Conservation (phyloP, 2,888 invertebrate species). For the Pyrrhia umbra region DNA sequence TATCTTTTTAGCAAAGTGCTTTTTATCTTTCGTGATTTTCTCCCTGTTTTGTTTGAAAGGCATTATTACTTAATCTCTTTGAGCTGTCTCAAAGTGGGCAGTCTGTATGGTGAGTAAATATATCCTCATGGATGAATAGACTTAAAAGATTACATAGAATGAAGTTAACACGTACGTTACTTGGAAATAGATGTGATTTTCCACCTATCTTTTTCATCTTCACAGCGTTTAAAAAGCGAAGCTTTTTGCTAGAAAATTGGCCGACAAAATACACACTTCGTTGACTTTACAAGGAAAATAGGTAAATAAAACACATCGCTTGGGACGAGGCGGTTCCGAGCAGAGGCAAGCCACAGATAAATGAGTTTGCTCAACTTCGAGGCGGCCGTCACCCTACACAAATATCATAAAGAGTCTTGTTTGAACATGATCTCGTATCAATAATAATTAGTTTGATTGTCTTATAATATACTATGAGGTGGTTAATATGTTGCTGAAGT, state of each 20-base stretch:
- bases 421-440: slow-evolving; percentile 39
- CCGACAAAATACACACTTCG: slow-evolving; percentile 47
- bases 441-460: slow-evolving; percentile 32
- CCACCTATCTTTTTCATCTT: slow-evolving; percentile 9
- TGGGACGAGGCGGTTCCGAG: slow-evolving; percentile 12
- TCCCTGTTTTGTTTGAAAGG: slow-evolving; percentile 7
- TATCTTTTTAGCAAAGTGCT: slow-evolving; percentile 16
- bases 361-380: slow-evolving; percentile 48
- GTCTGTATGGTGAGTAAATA: background rate
- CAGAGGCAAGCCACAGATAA: slow-evolving; percentile 45
- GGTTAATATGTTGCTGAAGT: background rate
- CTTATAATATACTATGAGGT: background rate
- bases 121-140: background rate
- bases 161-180: slow-evolving; percentile 2
- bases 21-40: slow-evolving; percentile 21
- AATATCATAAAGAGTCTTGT: slow-evolving; percentile 45
- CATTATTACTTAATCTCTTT: slow-evolving; percentile 12
- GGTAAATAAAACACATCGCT: slow-evolving; percentile 48
- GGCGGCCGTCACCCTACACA: slow-evolving; percentile 38
- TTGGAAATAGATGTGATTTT: slow-evolving; percentile 7
- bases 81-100: slow-evolving; percentile 5
- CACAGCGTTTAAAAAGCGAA: slow-evolving; percentile 22
- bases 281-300: slow-evolving; percentile 53
- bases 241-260: slow-evolving; percentile 45
- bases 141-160: background rate